Evolutionary conservation across 1,140 invertebrate genomes (phyloP).

Genomic region (Scaptomyza hsui): DNA sequence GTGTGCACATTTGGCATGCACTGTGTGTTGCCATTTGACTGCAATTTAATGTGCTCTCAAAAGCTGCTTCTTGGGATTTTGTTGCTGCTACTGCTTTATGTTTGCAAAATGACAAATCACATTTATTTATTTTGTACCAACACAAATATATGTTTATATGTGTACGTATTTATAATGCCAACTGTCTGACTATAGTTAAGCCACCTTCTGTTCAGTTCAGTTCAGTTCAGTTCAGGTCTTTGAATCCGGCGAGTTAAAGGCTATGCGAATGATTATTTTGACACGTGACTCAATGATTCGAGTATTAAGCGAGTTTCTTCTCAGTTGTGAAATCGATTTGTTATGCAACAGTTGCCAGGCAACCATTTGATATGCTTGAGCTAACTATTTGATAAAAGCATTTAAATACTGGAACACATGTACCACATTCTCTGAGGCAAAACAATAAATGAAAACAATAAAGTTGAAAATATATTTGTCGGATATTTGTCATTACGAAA

Average conservation of each 20-base stretch:
- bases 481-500: no score
- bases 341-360: slow-evolving; percentile 11
- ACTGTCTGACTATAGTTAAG: slow-evolving; percentile 35
- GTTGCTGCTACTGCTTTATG: slow-evolving; percentile 58
- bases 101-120: slow-evolving; percentile 82
- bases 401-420: neutral
- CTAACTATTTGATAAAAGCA: neutral
- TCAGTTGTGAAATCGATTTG: slow-evolving; percentile 25
- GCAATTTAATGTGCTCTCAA: slow-evolving; percentile 77
- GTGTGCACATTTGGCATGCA: slow-evolving; percentile 71
- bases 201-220: slow-evolving; percentile 35
- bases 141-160: neutral
- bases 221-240: slow-evolving; percentile 24
- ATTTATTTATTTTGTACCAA: slow-evolving; percentile 75
- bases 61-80: slow-evolving; percentile 43
- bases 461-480: neutral
- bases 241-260: slow-evolving; percentile 38
- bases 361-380: slow-evolving; percentile 10
- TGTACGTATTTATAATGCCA: slow-evolving; percentile 14
- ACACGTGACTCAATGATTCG: slow-evolving; percentile 63
- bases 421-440: neutral
- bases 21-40: slow-evolving; percentile 79
- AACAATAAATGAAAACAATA: neutral
- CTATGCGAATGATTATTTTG: slow-evolving; percentile 50
- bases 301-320: slow-evolving; percentile 11